Conservation (phyloP, 2,888 invertebrate genomes). For the Coelogynopora nodosa region DNA sequence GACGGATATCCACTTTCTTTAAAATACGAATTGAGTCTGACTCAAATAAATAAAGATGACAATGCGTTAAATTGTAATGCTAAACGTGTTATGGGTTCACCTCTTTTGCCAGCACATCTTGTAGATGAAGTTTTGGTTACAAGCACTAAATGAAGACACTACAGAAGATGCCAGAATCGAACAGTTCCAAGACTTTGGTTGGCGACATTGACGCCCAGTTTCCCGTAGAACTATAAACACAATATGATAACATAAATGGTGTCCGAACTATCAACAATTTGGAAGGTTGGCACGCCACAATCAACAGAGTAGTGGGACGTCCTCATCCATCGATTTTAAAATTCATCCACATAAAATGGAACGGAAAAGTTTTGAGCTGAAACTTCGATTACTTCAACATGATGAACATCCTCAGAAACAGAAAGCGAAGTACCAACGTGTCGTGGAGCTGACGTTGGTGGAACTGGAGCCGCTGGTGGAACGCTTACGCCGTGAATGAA, state of each 20-base stretch:
- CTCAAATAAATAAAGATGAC: background rate
- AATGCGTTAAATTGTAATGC: background rate
- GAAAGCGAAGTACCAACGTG: background rate
- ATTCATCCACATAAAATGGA: no score
- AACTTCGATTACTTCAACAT: background rate
- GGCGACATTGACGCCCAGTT: no score
- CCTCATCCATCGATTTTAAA: background rate
- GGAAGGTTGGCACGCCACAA: background rate
- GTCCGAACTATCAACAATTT: no score
- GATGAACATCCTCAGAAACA: background rate
- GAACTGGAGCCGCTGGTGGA: background rate
- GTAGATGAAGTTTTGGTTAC: background rate
- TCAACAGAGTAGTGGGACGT: background rate
- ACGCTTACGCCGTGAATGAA: background rate
- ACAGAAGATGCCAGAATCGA: background rate
- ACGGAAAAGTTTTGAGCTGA: no score
- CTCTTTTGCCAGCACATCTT: background rate
- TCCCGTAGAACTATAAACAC: background rate
- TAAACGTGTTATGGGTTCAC: background rate
- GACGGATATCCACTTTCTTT: no score
- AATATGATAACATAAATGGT: background rate
- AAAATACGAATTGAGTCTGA: background rate
- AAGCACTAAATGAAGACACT: background rate
- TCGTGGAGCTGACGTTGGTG: background rate
- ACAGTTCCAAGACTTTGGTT: no score